Base-by-base conservation (phyloP, 2,797 vertebrate species). In the Limnodromus scolopaceus region DNA sequence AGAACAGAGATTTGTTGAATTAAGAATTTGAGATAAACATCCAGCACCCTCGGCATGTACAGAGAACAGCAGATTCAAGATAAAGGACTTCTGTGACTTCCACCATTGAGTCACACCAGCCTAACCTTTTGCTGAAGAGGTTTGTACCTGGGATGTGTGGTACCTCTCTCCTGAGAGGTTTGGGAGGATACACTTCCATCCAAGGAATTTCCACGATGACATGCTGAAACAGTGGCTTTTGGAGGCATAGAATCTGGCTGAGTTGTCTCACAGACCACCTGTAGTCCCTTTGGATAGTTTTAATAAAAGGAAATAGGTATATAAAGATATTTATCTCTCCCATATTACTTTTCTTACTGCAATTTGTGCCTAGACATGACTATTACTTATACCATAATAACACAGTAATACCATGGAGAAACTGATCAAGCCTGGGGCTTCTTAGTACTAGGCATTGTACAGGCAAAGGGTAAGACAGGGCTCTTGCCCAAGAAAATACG, bases 181-280 rank as follows among this genome's bases (percentile, higher is more conserved):
- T 99, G 99, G 45, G 99, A 99, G 16, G 99, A 98, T n/a, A 99
- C 94, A 9, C 99, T 98, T 98, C 98, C 99, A 92, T 99, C 99
- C 45, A 99, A 98, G 5, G 99, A 99, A 97, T 99, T 99, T 93
- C 99, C 99, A 97, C 98, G 99, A 65, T 98, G 99, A 98, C 99
- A 99, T 87, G 99, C 99, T 93, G 99, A 99, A 97, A 98, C 98
- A 75, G 98, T 98, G 28, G 98, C 96, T 12, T 98, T 97, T 25
- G 98, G 97, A 93, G 99, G 98, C 89, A 98, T 97, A 85, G 99
- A 98, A 94, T 99, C 99, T 8, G 98, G 97, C 92, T 98, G 99
- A 45, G 97, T 18, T 39, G 99, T 98, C 97, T 99, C 99, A 92
- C 99, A 99, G 57, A 99, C 99, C 97, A 99, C 99, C 97, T 99